A percentile compares a stretch with the other conserved stretches of the same genome.
Conservation (phyloP, 2,888 invertebrate species). For the Megalurothrips usitatus region DNA sequence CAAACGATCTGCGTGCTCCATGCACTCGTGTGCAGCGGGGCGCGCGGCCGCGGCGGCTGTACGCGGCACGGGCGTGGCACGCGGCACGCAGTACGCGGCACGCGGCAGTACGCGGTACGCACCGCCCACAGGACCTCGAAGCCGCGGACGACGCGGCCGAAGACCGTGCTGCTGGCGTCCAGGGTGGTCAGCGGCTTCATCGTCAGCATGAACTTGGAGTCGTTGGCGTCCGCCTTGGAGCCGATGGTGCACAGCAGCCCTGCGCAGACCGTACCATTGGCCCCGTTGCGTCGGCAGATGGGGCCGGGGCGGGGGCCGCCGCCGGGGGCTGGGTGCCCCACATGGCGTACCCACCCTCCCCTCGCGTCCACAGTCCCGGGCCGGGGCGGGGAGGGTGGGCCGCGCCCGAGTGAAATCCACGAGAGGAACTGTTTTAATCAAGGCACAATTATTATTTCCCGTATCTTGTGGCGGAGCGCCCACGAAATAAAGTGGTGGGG, state of each 20-base stretch:
- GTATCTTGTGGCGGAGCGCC: neutral
- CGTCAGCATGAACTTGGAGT: conserved; percentile 9
- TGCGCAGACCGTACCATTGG: neutral
- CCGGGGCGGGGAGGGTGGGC: neutral
- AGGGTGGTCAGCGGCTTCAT: conserved; percentile 8
- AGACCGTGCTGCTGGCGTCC: conserved; percentile 1
- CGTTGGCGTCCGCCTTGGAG: neutral
- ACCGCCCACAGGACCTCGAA: neutral
- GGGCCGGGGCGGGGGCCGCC: no score
- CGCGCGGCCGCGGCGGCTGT: no score
- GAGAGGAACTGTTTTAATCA: conserved; percentile 11
- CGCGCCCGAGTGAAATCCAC: neutral
- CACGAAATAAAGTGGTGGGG: neutral
- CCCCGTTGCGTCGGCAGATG: no score
- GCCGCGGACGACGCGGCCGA: neutral
- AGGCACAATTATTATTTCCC: conserved; percentile 1
- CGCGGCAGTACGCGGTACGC: no score
- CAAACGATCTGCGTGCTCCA: no score
- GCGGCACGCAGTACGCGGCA: no score
- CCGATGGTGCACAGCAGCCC: conserved; percentile 13
- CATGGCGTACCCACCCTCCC: neutral
- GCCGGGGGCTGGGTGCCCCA: no score
- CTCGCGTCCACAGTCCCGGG: neutral
- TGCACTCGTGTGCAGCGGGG: no score
- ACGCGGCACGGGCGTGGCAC: no score